These are phyloP conservation scores for Eupleurogrammus muticus DNA, from an alignment of 2,797 vertebrate species.

Conservation along the genomic window DNA sequence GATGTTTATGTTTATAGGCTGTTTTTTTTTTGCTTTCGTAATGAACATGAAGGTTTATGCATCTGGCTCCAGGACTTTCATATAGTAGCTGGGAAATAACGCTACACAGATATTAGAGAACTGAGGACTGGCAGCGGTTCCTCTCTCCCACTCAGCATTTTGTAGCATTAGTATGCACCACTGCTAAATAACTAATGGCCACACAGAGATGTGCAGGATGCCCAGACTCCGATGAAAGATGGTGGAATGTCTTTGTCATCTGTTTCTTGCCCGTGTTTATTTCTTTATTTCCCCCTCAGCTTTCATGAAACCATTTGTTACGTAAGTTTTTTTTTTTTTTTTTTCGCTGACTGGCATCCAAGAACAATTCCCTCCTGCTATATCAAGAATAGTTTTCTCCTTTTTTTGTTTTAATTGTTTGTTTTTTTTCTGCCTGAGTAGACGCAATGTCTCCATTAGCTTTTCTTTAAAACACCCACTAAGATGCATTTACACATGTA, in stretches of 20 bases:
- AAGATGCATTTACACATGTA: conserved; percentile 52
- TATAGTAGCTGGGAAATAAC: not conserved
- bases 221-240: conserved; percentile 52
- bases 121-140: conserved; percentile 19
- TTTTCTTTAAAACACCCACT: conserved; percentile 59
- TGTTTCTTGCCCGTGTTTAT: conserved; percentile 35
- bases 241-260: conserved; percentile 58
- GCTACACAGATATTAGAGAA: not conserved
- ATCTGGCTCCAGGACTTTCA: conserved; percentile 14
- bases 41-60: conserved; percentile 9
- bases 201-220: conserved; percentile 34
- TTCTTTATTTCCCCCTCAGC: conserved; percentile 40
- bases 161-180: conserved; percentile 14
- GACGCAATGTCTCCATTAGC: conserved; percentile 59
- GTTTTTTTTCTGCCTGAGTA: conserved; percentile 52
- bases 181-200: conserved; percentile 58
- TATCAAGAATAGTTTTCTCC: conserved; percentile 47
- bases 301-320: conserved; percentile 54
- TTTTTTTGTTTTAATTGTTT: conserved; percentile 38
- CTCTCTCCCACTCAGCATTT: conserved; percentile 24
- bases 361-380: conserved; percentile 43
- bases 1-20: not conserved
- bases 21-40: conserved; percentile 1
- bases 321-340: conserved; percentile 41
- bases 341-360: conserved; percentile 33